phyloP scores from a whole-genome alignment of 2,888 invertebrate species.

The Caenorhabditis angaria region DNA sequence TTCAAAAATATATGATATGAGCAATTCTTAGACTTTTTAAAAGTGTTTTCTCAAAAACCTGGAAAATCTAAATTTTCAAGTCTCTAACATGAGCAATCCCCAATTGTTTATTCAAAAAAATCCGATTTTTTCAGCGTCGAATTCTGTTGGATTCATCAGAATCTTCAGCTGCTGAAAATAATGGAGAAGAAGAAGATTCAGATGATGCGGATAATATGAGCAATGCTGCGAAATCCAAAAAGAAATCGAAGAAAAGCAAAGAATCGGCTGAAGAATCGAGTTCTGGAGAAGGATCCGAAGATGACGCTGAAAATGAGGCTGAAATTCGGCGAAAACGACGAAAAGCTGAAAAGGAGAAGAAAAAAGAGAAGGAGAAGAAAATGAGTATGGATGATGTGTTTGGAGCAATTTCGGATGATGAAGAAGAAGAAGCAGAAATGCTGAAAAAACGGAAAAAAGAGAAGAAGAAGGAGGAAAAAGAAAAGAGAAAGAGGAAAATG shows the following conservation, averaged over 20 bases:
- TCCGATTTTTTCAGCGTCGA: slow-evolving; percentile 23
- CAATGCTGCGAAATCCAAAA: not conserved
- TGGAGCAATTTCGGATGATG: not conserved
- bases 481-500: not conserved
- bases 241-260: not conserved
- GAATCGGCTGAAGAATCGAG: slow-evolving; percentile 16
- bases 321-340: slow-evolving; percentile 12
- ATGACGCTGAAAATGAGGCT: slow-evolving; percentile 11
- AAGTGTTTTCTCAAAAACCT: too few species aligned
- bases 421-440: too few species aligned
- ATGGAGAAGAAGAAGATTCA: slow-evolving; percentile 10
- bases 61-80: not conserved
- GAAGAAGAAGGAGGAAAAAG: not conserved
- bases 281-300: slow-evolving; percentile 21
- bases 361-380: not conserved
- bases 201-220: not conserved
- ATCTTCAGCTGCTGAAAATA: slow-evolving; percentile 10
- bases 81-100: not conserved
- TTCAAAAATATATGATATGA: too few species aligned
- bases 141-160: slow-evolving; percentile 34
- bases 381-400: not conserved
- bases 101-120: not conserved
- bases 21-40: too few species aligned
- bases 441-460: not conserved
- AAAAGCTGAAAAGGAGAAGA: not conserved